phyloP scores from a whole-genome alignment of 1,140 invertebrate species.

The Spodoptera litura region DNA sequence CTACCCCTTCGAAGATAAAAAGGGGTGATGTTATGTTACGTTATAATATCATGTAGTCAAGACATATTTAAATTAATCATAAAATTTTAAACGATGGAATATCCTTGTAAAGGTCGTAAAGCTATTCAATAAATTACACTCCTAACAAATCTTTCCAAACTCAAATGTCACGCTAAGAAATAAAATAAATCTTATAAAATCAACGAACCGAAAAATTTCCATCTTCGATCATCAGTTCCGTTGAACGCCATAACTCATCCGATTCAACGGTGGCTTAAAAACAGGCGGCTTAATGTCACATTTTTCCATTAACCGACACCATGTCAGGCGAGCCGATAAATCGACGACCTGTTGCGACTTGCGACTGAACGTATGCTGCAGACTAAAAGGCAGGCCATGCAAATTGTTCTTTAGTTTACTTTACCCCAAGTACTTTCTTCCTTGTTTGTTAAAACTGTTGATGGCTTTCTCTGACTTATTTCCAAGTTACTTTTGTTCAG shows the following conservation, averaged over 20 bases:
- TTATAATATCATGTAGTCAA: too few species aligned
- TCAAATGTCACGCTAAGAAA: slow-evolving; percentile 14
- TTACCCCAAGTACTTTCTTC: slow-evolving; percentile 25
- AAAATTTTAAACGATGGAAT: too few species aligned
- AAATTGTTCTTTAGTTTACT: slow-evolving; percentile 55
- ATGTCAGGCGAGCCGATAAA: slow-evolving; percentile 65
- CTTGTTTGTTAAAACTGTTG: slow-evolving; percentile 40
- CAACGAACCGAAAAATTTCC: slow-evolving; percentile 70
- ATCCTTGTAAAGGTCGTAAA: background rate
- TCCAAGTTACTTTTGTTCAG: slow-evolving; percentile 15
- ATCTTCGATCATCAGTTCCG: slow-evolving; percentile 64
- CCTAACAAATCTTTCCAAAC: background rate
- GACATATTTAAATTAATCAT: too few species aligned
- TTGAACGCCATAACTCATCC: slow-evolving; percentile 71
- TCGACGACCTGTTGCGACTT: slow-evolving; percentile 81
- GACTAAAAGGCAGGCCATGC: slow-evolving; percentile 52
- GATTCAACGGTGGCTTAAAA: slow-evolving; percentile 66
- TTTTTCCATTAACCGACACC: slow-evolving; percentile 77
- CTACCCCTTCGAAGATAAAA: too few species aligned
- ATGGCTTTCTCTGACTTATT: slow-evolving; percentile 36
- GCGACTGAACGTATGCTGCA: slow-evolving; percentile 67
- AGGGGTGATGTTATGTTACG: too few species aligned
- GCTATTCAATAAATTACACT: background rate
- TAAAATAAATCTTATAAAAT: slow-evolving; percentile 43
- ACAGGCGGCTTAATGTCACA: slow-evolving; percentile 65